Evolutionary conservation across 2,113 vertebrate species (phyloP).

Genomic region (Nibea coibor): DNA sequence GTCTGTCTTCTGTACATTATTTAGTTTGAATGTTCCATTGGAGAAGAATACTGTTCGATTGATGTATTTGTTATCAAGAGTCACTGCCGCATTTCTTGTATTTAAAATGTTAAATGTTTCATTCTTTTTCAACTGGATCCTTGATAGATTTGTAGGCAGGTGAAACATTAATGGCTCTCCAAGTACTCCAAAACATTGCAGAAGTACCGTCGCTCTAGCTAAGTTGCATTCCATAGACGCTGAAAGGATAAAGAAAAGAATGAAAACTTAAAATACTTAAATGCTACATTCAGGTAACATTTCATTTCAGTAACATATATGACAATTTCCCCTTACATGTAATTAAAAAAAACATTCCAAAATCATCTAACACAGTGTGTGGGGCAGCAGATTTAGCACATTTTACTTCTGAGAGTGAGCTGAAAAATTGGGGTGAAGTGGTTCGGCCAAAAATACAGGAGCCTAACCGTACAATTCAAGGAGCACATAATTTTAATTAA

Average conservation of each 20-base stretch:
- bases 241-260: background rate
- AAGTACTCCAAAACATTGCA: background rate
- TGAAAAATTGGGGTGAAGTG: too few species aligned
- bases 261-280: background rate
- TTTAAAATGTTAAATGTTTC: background rate
- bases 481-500: too few species aligned
- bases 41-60: background rate
- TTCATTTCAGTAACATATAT: background rate
- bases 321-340: background rate
- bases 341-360: background rate
- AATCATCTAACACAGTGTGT: too few species aligned
- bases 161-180: background rate
- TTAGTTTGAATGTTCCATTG: background rate
- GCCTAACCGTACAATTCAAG: too few species aligned
- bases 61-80: background rate
- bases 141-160: background rate
- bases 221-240: background rate
- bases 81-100: accelerated
- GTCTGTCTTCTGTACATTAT: background rate
- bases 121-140: background rate
- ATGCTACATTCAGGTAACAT: background rate
- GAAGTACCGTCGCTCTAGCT: background rate
- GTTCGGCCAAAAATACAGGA: too few species aligned
- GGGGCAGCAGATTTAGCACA: too few species aligned
- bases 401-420: too few species aligned